phyloP scores from a whole-genome alignment of 2,113 vertebrate species.

The Otolemur garnettii region DNA sequence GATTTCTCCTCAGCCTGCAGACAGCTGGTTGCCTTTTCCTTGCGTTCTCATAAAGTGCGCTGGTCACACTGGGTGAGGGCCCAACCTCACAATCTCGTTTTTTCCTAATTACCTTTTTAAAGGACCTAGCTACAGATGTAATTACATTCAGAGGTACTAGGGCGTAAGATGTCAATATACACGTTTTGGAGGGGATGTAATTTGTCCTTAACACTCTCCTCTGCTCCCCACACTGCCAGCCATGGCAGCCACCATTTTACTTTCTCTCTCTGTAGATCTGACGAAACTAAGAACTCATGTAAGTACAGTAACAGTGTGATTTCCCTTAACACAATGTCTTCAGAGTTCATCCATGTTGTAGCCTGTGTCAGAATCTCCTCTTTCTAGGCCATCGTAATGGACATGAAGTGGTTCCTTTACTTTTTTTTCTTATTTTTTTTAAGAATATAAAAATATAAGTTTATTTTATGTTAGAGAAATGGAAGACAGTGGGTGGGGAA shows the following conservation, averaged over 20 bases:
- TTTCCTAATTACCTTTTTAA: neutral
- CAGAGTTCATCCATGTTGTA: neutral
- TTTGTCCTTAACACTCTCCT: no score
- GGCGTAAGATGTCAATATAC: neutral
- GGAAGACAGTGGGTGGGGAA: no score
- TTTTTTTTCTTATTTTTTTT: neutral
- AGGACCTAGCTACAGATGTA: neutral
- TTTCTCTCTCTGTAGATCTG: neutral
- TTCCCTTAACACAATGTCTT: neutral
- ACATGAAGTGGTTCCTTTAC: neutral
- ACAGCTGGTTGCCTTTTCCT: neutral
- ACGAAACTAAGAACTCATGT: neutral
- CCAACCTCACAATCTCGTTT: neutral
- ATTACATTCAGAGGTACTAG: neutral
- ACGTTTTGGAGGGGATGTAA: neutral
- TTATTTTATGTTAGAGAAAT: no score
- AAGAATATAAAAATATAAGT: no score
- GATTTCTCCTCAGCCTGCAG: neutral
- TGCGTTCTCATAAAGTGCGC: neutral
- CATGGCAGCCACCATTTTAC: neutral
- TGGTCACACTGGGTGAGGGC: no score
- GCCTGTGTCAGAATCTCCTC: neutral
- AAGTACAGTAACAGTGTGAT: neutral
- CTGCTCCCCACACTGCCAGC: neutral
- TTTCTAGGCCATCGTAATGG: neutral